Conservation (phyloP, 2,113 vertebrate genomes). For the Apeltes quadracus region DNA sequence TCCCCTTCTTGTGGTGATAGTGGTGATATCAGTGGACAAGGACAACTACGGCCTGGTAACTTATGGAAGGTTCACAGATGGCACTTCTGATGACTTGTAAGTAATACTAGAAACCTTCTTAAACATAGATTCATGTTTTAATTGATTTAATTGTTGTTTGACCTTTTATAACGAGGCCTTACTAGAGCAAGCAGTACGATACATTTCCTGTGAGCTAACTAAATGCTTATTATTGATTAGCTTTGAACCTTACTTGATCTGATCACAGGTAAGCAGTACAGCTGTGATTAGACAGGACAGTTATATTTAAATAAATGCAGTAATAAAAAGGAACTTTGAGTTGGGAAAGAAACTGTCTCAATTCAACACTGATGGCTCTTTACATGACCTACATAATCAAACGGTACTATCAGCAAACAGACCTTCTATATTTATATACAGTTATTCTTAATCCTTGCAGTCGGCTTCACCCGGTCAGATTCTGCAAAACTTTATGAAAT, state of each 20-base stretch:
- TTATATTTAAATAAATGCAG: neutral
- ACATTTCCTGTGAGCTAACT: neutral
- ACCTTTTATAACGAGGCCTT: neutral
- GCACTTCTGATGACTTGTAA: slow-evolving; percentile 89
- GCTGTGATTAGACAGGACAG: neutral
- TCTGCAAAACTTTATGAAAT: neutral
- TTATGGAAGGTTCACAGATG: slow-evolving; percentile 82
- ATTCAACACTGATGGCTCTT: neutral
- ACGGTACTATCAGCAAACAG: neutral
- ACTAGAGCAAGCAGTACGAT: neutral
- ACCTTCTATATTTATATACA: neutral
- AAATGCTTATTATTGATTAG: neutral
- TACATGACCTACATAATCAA: neutral
- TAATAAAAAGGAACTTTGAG: neutral
- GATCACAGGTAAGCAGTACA: neutral
- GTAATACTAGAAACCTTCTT: slow-evolving; percentile 53
- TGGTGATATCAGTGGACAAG: slow-evolving; percentile 85
- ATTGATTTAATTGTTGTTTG: neutral
- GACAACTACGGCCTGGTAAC: slow-evolving; percentile 87
- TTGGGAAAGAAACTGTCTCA: neutral
- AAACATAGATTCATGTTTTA: neutral
- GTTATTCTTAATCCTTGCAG: neutral
- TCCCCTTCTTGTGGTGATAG: slow-evolving; percentile 86
- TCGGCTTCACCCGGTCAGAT: neutral
- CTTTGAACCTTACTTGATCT: neutral